Percentiles rank a stretch among this genome's conserved stretches.
Evolutionary conservation across 2,888 invertebrate species (phyloP).

Genomic region (Ceriagrion tenellum): DNA sequence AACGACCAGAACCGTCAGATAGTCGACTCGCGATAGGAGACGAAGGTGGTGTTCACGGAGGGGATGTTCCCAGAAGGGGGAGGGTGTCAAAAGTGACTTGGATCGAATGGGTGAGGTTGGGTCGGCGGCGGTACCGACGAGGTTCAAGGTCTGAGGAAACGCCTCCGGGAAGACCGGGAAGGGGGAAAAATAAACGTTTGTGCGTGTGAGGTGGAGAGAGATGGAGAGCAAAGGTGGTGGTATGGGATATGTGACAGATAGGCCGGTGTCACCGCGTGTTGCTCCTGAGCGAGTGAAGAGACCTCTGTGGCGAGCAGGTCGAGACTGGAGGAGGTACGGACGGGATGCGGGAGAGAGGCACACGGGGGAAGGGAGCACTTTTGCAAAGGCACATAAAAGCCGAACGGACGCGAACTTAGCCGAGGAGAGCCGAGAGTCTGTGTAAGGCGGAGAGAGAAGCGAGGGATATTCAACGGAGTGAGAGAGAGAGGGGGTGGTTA

Average conservation of each 20-base stretch:
- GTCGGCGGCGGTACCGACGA: not conserved
- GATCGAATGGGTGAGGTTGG: not conserved
- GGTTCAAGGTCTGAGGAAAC: not conserved
- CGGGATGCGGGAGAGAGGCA: not conserved
- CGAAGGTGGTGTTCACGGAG: too few species aligned
- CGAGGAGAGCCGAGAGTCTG: constrained; percentile 19
- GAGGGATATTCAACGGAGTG: not conserved
- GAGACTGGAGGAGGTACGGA: constrained; percentile 12
- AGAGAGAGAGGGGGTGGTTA: constrained; percentile 26
- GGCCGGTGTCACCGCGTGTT: not conserved
- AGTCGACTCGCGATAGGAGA: too few species aligned
- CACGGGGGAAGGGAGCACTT: not conserved
- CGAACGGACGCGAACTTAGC: constrained; percentile 34
- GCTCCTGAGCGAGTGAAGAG: not conserved
- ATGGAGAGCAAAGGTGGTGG: not conserved
- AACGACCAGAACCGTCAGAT: too few species aligned
- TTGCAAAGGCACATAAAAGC: constrained; percentile 35
- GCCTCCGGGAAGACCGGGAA: not conserved
- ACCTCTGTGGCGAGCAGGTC: constrained; percentile 36
- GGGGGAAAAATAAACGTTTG: not conserved
- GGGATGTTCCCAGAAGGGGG: not conserved
- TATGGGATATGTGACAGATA: not conserved
- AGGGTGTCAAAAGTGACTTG: not conserved
- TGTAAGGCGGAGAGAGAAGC: not conserved
- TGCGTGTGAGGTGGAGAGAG: not conserved